Evolutionary conservation across 2,888 invertebrate genomes (phyloP).

Genomic region (Sarcophaga variegata): DNA sequence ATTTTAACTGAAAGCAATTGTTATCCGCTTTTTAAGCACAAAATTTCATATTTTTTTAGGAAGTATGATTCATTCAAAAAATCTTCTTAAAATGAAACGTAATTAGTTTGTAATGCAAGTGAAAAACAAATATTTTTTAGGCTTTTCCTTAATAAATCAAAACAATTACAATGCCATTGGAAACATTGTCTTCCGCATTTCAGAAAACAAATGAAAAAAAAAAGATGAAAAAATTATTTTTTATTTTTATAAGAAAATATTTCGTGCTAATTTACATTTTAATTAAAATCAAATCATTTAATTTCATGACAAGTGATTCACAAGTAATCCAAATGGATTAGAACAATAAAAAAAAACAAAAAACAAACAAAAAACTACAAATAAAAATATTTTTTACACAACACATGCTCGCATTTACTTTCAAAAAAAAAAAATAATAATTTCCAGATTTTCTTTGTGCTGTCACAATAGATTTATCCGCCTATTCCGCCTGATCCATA

Average conservation of each 20-base stretch:
- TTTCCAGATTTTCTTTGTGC: conserved; percentile 57
- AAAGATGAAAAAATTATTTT: not conserved
- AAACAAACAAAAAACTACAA: not conserved
- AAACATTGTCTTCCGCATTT: conserved; percentile 61
- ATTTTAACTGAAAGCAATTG: too few relatives aligned
- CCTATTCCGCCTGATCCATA: conserved; percentile 23
- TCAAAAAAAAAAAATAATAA: not conserved
- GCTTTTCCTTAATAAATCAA: not conserved
- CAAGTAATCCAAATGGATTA: conserved; percentile 64
- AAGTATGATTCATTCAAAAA: too few relatives aligned
- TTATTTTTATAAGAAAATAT: not conserved
- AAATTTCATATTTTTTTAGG: too few relatives aligned
- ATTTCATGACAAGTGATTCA: conserved; percentile 53
- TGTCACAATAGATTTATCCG: conserved; percentile 67
- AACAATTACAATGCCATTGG: conserved; percentile 47
- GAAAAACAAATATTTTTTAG: not conserved
- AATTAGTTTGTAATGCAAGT: not conserved
- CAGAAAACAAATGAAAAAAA: not conserved
- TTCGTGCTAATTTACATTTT: conserved; percentile 49
- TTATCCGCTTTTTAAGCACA: too few relatives aligned
- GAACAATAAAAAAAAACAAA: conserved; percentile 51
- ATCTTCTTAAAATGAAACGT: not conserved
- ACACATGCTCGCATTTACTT: not conserved
- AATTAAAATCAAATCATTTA: conserved; percentile 58
- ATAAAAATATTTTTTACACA: conserved; percentile 20